Conservation (phyloP, 2,797 vertebrate species). For the Champsocephalus esox region DNA sequence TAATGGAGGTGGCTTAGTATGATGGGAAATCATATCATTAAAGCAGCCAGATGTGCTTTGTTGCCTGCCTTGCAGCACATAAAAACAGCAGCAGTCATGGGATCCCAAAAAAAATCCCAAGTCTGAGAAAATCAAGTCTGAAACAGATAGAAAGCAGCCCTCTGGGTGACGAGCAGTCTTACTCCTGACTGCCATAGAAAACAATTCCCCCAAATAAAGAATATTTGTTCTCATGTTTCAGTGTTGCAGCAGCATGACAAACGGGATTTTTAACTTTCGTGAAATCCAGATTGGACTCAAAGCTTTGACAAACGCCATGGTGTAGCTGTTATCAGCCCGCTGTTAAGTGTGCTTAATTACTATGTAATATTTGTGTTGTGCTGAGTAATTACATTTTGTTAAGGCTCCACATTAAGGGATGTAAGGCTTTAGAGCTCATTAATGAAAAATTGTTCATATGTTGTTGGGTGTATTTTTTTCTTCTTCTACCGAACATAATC, state of each 20-base stretch:
- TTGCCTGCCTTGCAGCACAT: conserved; percentile 79
- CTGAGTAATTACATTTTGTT: conserved; percentile 79
- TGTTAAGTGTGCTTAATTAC: conserved; percentile 77
- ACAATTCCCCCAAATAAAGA: conserved; percentile 75
- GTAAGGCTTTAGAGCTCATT: conserved; percentile 71
- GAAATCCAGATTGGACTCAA: conserved; percentile 55
- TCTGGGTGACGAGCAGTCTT: conserved; percentile 78
- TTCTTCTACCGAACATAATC: conserved; percentile 49
- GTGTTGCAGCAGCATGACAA: conserved; percentile 64
- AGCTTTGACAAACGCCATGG: conserved; percentile 58
- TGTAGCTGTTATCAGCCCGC: conserved; percentile 63
- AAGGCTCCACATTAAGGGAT: conserved; percentile 63
- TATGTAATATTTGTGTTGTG: conserved; percentile 79
- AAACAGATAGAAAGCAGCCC: conserved; percentile 80
- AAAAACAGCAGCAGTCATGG: conserved; percentile 81
- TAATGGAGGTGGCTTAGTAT: conserved; percentile 82
- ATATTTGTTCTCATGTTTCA: conserved; percentile 67
- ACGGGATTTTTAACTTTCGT: conserved; percentile 50
- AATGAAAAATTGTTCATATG: conserved; percentile 66
- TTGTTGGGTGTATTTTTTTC: conserved; percentile 27
- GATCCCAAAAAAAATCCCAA: conserved; percentile 68
- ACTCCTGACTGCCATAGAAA: conserved; percentile 80
- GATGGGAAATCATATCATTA: conserved; percentile 85
- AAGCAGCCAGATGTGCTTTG: conserved; percentile 84
- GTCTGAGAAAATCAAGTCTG: conserved; percentile 79